Conservation (phyloP, 2,888 invertebrate species). For the Diadegma fenestrale region DNA sequence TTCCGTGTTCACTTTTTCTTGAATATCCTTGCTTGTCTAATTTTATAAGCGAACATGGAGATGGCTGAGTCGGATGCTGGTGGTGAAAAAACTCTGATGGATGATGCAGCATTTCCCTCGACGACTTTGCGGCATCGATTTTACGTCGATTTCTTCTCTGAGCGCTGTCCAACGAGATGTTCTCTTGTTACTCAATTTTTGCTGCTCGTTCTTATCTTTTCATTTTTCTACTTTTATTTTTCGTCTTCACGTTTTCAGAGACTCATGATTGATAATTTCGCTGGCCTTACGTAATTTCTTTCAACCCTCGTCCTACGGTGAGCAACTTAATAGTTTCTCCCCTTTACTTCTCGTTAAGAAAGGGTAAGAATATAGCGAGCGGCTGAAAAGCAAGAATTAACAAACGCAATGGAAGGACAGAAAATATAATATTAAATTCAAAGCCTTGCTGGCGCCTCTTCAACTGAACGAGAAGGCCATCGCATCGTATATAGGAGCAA, state of each 20-base stretch:
- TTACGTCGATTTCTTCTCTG: conserved; percentile 42
- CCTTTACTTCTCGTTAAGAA: conserved; percentile 58
- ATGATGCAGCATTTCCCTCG: conserved; percentile 56
- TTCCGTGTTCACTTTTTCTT: conserved; percentile 16
- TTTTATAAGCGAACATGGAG: conserved; percentile 35
- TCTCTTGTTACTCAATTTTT: conserved; percentile 14
- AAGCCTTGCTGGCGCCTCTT: conserved; percentile 38
- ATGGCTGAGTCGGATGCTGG: conserved; percentile 21
- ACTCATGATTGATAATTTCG: conserved; percentile 28
- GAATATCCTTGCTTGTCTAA: conserved; percentile 12
- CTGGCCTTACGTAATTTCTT: conserved; percentile 13
- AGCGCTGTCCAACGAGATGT: conserved; percentile 42
- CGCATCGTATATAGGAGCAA: too few species aligned
- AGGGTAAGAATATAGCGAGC: not conserved
- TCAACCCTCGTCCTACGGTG: conserved; percentile 10
- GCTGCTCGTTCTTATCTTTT: conserved; percentile 2
- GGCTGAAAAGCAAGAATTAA: conserved; percentile 34
- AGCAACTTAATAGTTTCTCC: conserved; percentile 32
- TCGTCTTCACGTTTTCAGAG: not conserved
- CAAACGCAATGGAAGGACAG: conserved; percentile 67
- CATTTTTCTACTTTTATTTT: conserved; percentile 11
- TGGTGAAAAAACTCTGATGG: conserved; percentile 44
- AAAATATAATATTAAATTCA: conserved; percentile 70
- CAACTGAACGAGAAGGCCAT: conserved; percentile 20
- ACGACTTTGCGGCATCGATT: conserved; percentile 46